Base-by-base conservation (phyloP, 2,888 invertebrate species). In the Listrodromus nycthemerus region DNA sequence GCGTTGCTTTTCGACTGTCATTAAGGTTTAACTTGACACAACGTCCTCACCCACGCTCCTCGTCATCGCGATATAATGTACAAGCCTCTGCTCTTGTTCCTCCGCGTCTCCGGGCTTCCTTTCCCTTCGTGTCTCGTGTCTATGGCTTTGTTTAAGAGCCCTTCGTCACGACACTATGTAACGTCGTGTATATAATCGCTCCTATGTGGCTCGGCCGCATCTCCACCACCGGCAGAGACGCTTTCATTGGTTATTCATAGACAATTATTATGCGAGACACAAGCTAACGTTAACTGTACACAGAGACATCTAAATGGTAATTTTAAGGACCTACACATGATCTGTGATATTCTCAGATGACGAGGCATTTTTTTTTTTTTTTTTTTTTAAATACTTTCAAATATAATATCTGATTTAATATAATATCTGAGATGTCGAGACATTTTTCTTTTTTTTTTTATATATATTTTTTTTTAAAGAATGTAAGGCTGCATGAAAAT, bases 291-390 rank as follows among this genome's bases (percentile, higher is more conserved):
- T 65, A 27, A n/a, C 52, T 65, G 37, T 71, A 19, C 27, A 66
- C 52, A 71, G 75, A 71, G 75, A 83, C 81, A 83, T 87, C 85
- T 87, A 87, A 87, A 87, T 87, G 86, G 83, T 87, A 87, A 87
- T 87, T 63, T 48, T 30, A 61, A 30, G 7, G 52, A 66, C 55
- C 63, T 27, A 70, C 61, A 52, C 24, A 37, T n/a, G 37, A 5
- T 13, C 52, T 30, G 61, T 30, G 27, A 61, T 27, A 30, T 61
- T 27, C 61, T 30, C 16, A 61, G 61, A 61, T 61, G 61, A 27
- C 27, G 2, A 61, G 5, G 8, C 55, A 55, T 24, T 55, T 55
- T 55, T 55, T 13, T 8, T 55, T 24, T n/a, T 50, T 55, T 55
- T 24, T 30, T 30, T 30, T 30, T 7, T 0, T n/a, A n/a, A n/a